phyloP scores from a whole-genome alignment of 2,888 invertebrate species.

The Dryocosmus kuriphilus region DNA sequence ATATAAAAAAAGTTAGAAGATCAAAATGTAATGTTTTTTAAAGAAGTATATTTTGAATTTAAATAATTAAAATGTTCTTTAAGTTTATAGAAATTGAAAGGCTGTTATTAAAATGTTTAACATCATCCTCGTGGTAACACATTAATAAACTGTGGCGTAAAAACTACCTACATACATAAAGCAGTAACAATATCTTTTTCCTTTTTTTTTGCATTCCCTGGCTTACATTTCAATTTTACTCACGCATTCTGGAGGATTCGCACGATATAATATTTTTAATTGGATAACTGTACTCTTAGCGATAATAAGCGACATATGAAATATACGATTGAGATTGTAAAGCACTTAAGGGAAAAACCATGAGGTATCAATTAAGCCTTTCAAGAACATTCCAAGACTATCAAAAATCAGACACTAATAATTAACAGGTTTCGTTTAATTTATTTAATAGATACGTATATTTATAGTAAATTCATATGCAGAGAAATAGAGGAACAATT shows the following conservation, averaged over 20 bases:
- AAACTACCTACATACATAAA: conserved; percentile 18
- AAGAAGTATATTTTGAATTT: conserved; percentile 23
- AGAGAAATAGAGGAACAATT: not conserved
- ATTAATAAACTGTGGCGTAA: conserved; percentile 16
- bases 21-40: not conserved
- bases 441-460: conserved; percentile 22
- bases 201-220: conserved; percentile 40
- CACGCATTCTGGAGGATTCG: conserved; percentile 19
- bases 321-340: conserved; percentile 66
- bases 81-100: conserved; percentile 12
- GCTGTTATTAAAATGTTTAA: conserved; percentile 8
- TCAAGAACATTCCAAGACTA: conserved; percentile 58
- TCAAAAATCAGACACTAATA: conserved; percentile 45
- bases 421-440: conserved; percentile 34
- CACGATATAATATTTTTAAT: conserved; percentile 18
- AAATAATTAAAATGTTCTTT: conserved; percentile 12
- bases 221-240: conserved; percentile 46
- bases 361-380: conserved; percentile 66
- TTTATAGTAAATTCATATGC: conserved; percentile 6
- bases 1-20: not conserved
- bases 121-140: not conserved
- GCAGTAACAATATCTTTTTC: conserved; percentile 32
- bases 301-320: conserved; percentile 56
- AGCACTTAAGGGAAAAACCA: conserved; percentile 76
- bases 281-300: conserved; percentile 48